Base-by-base conservation (phyloP, 1,140 invertebrate species). In the Zophobas atratus region DNA sequence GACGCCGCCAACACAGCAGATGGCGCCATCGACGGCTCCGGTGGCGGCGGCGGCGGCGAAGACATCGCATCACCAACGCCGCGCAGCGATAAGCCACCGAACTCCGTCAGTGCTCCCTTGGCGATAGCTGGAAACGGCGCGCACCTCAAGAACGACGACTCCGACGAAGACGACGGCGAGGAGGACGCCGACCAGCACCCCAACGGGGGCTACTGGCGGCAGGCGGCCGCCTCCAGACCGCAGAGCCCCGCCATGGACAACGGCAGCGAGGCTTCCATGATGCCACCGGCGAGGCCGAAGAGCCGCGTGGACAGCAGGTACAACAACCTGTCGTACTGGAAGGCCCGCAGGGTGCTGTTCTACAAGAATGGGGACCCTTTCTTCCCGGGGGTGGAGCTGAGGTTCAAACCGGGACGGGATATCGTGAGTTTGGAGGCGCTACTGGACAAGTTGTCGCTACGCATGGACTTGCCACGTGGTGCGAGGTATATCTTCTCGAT, bases 341-440 rank as follows among this genome's bases (percentile, higher is more conserved):
- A 94, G 79, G 95, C 95, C 0, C 89, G 93, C 71, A 88, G 96
- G 34, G 94, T 98, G 46, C 93, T 94, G 0, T 98, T 98, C 87
- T 98, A 95, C 87, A 93, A 94, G 84, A 99, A 98, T 91, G 97
- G 97, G 1, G 96, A 98, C 86, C 94, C 94, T 0, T 96, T 97
- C 85, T 96, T 94, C 86, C 95, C 95, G 49, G 96, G 96, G 0
- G 90, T 97, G 32, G 95, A 96, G 85, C 94, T 96, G 83, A 92
- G 96, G 49, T 97, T 98, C 84, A 95, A 95, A 80, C 94, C 95
- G 1, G 94, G 95, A 0, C 90, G 95, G 75, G 96, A 97, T 85
- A 94, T 98, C 80, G 92, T 92, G n/a, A 94, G 92, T 5, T 87
- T 98, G 88, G 96, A 98, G 82, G 92, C 93, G 2, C 89, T 99